These are phyloP conservation scores for Enteromius argenteus DNA, from an alignment of 2,797 vertebrate species.

Conservation along the genomic window DNA sequence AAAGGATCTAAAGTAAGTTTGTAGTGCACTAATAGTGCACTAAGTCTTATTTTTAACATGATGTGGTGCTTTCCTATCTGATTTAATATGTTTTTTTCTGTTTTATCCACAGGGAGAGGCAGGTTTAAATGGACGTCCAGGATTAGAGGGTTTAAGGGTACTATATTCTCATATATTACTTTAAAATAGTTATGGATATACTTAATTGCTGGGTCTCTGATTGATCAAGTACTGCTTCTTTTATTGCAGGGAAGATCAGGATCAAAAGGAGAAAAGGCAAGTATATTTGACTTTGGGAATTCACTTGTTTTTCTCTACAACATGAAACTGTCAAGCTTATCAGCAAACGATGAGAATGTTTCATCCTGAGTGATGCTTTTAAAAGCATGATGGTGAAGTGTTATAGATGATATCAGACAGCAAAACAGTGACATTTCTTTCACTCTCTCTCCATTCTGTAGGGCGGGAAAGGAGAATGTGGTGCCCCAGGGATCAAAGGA, in stretches of 20 bases:
- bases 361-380: background rate
- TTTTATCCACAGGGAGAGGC: constrained; percentile 79
- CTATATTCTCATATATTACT: constrained; percentile 19
- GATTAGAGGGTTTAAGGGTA: constrained; percentile 84
- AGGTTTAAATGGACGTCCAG: constrained; percentile 83
- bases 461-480: constrained; percentile 76
- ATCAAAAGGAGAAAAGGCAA: constrained; percentile 85
- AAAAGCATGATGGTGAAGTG: background rate
- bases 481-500: constrained; percentile 72
- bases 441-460: constrained; percentile 43
- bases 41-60: constrained; percentile 35
- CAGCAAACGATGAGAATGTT: background rate
- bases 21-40: constrained; percentile 23
- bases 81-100: background rate
- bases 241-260: constrained; percentile 80
- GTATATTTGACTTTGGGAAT: constrained; percentile 25
- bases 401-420: constrained; percentile 10
- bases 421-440: background rate
- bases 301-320: background rate
- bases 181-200: background rate
- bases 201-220: background rate
- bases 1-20: constrained; percentile 75
- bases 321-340: background rate
- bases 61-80: constrained; percentile 39
- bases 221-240: background rate